phyloP scores from a whole-genome alignment of 1,140 invertebrate species.

The Drosophila grimshawi region DNA sequence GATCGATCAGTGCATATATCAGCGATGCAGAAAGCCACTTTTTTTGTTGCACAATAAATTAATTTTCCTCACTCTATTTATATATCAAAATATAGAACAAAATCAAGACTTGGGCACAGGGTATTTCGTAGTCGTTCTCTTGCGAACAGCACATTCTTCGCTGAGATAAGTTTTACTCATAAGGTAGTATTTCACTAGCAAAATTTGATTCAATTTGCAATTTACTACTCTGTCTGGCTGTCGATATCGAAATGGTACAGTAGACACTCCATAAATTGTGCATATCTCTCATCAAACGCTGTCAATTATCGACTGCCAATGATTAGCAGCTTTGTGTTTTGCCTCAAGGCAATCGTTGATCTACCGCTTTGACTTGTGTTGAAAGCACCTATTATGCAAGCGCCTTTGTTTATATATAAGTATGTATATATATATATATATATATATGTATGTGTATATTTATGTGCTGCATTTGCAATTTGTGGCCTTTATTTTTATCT shows the following conservation, averaged over 20 bases:
- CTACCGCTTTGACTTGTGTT: slow-evolving; percentile 6
- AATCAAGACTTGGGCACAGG: no score
- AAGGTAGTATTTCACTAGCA: no score
- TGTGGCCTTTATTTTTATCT: slow-evolving; percentile 21
- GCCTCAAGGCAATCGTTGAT: slow-evolving; percentile 19
- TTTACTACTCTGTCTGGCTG: neutral
- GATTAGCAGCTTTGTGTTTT: neutral
- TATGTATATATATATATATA: neutral
- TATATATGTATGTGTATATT: neutral
- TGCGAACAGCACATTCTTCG: no score
- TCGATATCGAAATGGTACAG: neutral
- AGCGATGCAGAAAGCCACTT: no score
- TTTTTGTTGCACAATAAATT: no score
- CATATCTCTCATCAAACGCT: neutral
- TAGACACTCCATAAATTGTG: slow-evolving; percentile 7
- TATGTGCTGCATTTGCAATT: slow-evolving; percentile 8
- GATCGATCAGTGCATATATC: no score
- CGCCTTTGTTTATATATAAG: slow-evolving; percentile 1
- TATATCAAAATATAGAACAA: no score
- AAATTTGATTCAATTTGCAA: no score
- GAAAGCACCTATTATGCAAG: neutral
- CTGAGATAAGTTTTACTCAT: no score
- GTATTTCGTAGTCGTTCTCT: no score
- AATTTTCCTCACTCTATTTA: no score
- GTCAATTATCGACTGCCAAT: slow-evolving; percentile 4